Evolutionary conservation across 1,140 invertebrate species (phyloP), one percentile per base, ranked within the genome.

Genomic region (Cotesia chilonis): DNA sequence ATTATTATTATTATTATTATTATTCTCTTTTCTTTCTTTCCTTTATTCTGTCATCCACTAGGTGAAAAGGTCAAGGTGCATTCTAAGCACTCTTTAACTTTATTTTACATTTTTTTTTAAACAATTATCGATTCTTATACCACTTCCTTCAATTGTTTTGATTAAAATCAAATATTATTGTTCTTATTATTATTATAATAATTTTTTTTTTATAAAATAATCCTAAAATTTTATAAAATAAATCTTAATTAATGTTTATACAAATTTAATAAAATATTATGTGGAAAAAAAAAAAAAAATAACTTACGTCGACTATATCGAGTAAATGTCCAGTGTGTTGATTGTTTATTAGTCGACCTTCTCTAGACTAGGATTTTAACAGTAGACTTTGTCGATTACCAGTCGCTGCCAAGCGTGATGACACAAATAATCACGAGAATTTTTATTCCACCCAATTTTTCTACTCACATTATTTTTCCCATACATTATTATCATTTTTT

Each of bases 11-110:
- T 28, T 28, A 28, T 28, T 28, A 3, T 28, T 28, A 28, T 28
- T 28, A 28, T 3, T 28, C 28, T 28, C 28, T 28, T 28, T 28
- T 9, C 41, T 47, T 47, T 47, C 41, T 47, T 47, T 47, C 12
- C 57, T 47, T 47, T 35, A 37, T 63, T 38, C 60, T 59, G 6
- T 20, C 57, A 20, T 41, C 35, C 60, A 37, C 41, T 14, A 65
- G 63, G 63, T 65, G 63, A 65, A 65, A 65, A 65, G 63, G 63
- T 65, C 63, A 65, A 65, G 63, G 63, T 65, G 63, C 63, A 65
- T 3, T 51, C 63, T 20, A 65, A 65, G 51, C 63, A 47, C 14
- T n/a, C 28, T 61, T 28, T 28, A 28, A 28, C 28, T 28, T 28
- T 35, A 61, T 61, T 20, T 61, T 28, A 28, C 28, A 5, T 65